Evolutionary conservation across 35 echinoderm and acorn worm genomes (phyloP), one percentile per base, ranked within the genome.

Genomic region (Acanthaster planci): DNA sequence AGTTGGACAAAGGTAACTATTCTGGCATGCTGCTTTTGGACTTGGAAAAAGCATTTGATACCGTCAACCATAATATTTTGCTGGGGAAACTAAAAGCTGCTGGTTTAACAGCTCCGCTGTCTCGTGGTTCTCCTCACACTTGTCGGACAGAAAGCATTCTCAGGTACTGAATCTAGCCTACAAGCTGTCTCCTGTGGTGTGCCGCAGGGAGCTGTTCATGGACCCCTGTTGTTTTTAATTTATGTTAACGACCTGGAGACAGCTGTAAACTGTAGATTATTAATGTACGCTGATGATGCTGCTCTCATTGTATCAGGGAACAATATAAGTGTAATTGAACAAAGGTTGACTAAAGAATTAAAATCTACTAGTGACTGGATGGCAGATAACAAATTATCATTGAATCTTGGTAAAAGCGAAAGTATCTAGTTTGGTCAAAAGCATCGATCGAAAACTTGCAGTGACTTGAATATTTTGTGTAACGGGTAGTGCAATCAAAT

Each of bases 121-220:
- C 7, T 56, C 54, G 22, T 56, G 54, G 54, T 56, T 56, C 22
- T 56, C 54, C 16, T 56, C 54, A 56, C 22, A 56, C 54, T n/a
- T 56, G 54, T 56, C 54, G 16, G 1, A 56, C 16, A 56, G 54
- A 56, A 56, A 56, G 54, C 1, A 56, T 18, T n/a, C n/a, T n/a
- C n/a, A n/a, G 55, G 55, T 59, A 59, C 55, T 59, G 55, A 59
- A 59, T 59, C 55, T 59, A 59, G 55, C 27, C 27, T 59, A 59
- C 55, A 7, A 59, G 16, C 55, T 59, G 27, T 59, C 27, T 21
- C 55, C 18, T 59, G 55, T 59, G 55, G 55, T 59, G 55, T 59
- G 18, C 55, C 55, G 27, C 55, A 59, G 55, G 55, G 55, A 26
- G 18, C 55, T 59, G 55, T 59, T 26, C 55, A 21, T 26, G 55